Percentiles rank a stretch among this genome's conserved stretches.
Evolutionary conservation across 2,888 invertebrate genomes (phyloP).

Genomic region (Philereme vetulata): DNA sequence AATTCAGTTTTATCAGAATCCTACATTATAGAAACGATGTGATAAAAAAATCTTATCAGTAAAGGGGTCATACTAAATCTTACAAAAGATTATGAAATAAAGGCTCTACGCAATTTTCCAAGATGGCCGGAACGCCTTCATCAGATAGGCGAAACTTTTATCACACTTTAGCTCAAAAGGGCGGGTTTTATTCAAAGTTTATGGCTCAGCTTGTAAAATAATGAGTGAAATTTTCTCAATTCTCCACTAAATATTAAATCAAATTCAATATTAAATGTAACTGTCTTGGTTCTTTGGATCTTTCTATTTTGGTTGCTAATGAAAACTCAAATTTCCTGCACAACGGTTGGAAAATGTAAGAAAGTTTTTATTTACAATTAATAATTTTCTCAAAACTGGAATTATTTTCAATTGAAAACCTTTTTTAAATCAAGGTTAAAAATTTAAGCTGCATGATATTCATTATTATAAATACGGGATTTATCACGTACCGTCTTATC

Average conservation of each 20-base stretch:
- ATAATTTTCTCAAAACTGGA: background rate
- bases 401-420: background rate
- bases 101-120: conserved; percentile 44
- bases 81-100: conserved; percentile 36
- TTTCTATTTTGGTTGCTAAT: conserved; percentile 24
- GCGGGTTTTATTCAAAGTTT: conserved; percentile 45
- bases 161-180: conserved; percentile 49
- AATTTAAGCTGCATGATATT: no score
- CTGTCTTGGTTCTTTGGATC: conserved; percentile 31
- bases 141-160: conserved; percentile 55
- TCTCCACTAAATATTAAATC: conserved; percentile 42
- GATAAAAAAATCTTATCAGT: conserved; percentile 26
- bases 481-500: no score
- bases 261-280: conserved; percentile 41
- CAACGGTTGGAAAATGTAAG: background rate
- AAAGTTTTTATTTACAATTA: background rate
- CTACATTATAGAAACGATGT: conserved; percentile 5
- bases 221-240: conserved; percentile 51
- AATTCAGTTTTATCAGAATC: conserved; percentile 2
- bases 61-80: conserved; percentile 21
- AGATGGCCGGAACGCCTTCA: conserved; percentile 49
- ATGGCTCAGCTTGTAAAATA: conserved; percentile 46
- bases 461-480: no score
- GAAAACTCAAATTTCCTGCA: conserved; percentile 22
- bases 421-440: background rate